Conservation (phyloP, 1,140 invertebrate species). For the Campoletis sonorensis region DNA sequence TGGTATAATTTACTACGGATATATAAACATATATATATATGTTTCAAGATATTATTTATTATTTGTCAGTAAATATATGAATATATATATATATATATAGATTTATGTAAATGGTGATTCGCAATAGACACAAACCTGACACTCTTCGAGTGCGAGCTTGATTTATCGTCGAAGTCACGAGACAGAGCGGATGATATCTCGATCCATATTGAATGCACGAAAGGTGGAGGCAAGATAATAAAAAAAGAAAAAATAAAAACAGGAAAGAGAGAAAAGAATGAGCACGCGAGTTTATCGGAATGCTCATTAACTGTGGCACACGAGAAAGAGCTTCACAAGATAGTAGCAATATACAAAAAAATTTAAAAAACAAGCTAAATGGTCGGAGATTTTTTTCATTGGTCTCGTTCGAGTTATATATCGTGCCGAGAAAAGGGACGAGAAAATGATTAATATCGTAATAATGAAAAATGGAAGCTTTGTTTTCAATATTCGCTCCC, state of each 20-base stretch:
- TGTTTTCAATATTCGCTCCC: no score
- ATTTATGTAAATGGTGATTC: background rate
- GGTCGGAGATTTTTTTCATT: no score
- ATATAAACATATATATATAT: background rate
- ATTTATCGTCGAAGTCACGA: constrained; percentile 45
- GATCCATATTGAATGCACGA: constrained; percentile 10
- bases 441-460: no score
- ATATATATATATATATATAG: background rate
- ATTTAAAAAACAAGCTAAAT: background rate
- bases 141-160: constrained; percentile 25
- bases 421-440: no score
- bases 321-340: background rate
- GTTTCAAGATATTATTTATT: background rate
- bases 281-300: constrained; percentile 30
- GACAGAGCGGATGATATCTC: constrained; percentile 4
- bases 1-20: no score
- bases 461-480: no score
- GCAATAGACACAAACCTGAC: background rate
- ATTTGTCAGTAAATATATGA: background rate
- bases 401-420: no score
- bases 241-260: background rate
- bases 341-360: background rate
- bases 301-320: constrained; percentile 13
- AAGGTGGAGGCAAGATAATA: background rate
- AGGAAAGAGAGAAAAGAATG: background rate